Conservation (phyloP, 1,140 invertebrate species). For the Tyrophagus putrescentiae region DNA sequence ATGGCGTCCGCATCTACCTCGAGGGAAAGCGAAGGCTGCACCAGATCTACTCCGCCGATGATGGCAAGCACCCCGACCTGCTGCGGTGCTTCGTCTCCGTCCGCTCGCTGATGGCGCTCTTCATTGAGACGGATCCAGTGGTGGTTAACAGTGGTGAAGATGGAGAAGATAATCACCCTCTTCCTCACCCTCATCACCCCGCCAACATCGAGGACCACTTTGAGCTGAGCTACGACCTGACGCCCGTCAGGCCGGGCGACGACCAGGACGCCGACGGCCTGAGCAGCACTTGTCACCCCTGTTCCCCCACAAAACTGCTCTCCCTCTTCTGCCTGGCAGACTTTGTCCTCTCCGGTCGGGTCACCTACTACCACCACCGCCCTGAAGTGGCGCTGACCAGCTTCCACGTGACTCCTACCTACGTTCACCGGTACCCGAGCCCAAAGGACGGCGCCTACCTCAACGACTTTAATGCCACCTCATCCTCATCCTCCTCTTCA, state of each 20-base stretch:
- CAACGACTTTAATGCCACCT: neutral
- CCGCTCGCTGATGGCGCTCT: conserved; percentile 50
- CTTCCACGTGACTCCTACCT: conserved; percentile 48
- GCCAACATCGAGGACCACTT: no score
- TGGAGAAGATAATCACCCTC: no score
- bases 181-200: no score
- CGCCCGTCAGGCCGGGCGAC: conserved; percentile 38
- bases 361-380: conserved; percentile 46
- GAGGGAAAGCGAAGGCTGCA: conserved; percentile 48
- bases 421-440: conserved; percentile 40
- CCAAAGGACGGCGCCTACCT: conserved; percentile 6
- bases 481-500: no score
- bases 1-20: conserved; percentile 49
- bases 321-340: conserved; percentile 62
- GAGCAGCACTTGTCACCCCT: conserved; percentile 45
- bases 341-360: conserved; percentile 51
- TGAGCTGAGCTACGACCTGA: conserved; percentile 37
- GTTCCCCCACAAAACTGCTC: conserved; percentile 53
- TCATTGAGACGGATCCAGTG: conserved; percentile 49
- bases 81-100: conserved; percentile 49
- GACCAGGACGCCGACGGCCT: conserved; percentile 37
- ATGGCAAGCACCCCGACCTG: conserved; percentile 38
- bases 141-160: no score
- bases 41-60: conserved; percentile 45
- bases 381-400: conserved; percentile 48